phyloP scores from a whole-genome alignment of 2,113 vertebrate genomes.

The Anhinga rufa region DNA sequence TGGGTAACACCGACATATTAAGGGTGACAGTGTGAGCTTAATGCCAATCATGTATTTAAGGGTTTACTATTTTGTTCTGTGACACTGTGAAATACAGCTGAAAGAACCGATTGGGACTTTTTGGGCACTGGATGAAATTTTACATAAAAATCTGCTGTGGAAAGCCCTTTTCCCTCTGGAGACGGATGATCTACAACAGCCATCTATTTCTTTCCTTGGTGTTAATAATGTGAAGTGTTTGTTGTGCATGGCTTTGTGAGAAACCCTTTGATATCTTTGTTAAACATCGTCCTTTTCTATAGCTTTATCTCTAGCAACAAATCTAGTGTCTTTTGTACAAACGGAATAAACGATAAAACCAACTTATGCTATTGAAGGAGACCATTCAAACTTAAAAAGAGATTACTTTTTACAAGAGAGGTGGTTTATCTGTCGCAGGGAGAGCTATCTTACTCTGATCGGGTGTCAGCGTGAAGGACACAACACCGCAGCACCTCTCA shows the following conservation, averaged over 20 bases:
- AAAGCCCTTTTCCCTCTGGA: neutral
- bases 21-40: neutral
- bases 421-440: neutral
- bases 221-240: neutral
- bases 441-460: neutral
- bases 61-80: neutral
- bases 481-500: accelerated
- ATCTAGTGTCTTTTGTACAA: neutral
- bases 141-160: neutral
- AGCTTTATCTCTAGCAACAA: neutral
- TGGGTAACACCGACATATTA: neutral
- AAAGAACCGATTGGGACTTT: neutral
- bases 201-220: neutral
- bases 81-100: neutral
- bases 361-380: neutral
- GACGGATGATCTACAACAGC: neutral
- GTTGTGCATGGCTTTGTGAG: neutral
- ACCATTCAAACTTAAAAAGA: neutral
- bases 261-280: constrained; percentile 8
- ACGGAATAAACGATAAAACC: neutral
- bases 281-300: neutral
- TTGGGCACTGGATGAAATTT: neutral
- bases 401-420: neutral
- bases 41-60: neutral
- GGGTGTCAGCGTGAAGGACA: accelerated